phyloP scores from a whole-genome alignment of 2,888 invertebrate species.

The Nematopogon swammerdamellus region DNA sequence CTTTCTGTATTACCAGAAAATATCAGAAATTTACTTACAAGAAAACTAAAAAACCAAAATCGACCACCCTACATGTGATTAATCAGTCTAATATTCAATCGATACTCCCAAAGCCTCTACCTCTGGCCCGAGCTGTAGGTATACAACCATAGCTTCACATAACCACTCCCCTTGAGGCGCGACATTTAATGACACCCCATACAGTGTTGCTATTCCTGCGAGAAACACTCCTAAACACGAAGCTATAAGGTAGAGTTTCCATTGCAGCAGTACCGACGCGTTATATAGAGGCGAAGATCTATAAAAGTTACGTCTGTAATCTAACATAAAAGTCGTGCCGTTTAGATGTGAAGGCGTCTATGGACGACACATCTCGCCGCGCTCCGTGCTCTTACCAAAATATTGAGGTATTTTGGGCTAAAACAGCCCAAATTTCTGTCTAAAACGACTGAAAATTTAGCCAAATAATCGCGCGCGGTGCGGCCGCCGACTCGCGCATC shows the following conservation, averaged over 20 bases:
- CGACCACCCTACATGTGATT: slow-evolving; percentile 18
- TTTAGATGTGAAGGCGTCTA: slow-evolving; percentile 57
- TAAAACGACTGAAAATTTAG: too few relatives aligned
- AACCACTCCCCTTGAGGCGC: slow-evolving; percentile 40
- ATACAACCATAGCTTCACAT: not conserved
- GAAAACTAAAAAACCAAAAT: too few relatives aligned
- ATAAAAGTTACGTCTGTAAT: slow-evolving; percentile 59
- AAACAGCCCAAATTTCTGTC: too few relatives aligned
- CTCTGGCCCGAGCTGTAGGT: slow-evolving; percentile 31
- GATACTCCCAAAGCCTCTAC: slow-evolving; percentile 55
- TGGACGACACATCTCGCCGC: slow-evolving; percentile 55
- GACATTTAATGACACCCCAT: slow-evolving; percentile 59
- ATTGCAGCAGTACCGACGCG: slow-evolving; percentile 43
- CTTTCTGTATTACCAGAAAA: too few relatives aligned
- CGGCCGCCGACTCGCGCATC: slow-evolving; percentile 21
- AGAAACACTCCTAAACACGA: slow-evolving; percentile 33
- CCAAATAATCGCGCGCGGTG: slow-evolving; percentile 31
- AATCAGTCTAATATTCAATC: slow-evolving; percentile 56
- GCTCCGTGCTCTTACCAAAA: slow-evolving; percentile 57
- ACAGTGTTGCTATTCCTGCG: slow-evolving; percentile 31
- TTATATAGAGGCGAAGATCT: slow-evolving; percentile 59
- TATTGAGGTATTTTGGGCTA: slow-evolving; percentile 40
- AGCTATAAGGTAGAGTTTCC: slow-evolving; percentile 35
- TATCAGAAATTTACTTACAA: too few relatives aligned
- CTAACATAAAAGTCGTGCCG: slow-evolving; percentile 59